A percentile compares a stretch with the other conserved stretches of the same genome.
These are phyloP conservation scores for Subacronicta megacephala DNA, from an alignment of 2,888 invertebrate genomes.

Conservation along the genomic window DNA sequence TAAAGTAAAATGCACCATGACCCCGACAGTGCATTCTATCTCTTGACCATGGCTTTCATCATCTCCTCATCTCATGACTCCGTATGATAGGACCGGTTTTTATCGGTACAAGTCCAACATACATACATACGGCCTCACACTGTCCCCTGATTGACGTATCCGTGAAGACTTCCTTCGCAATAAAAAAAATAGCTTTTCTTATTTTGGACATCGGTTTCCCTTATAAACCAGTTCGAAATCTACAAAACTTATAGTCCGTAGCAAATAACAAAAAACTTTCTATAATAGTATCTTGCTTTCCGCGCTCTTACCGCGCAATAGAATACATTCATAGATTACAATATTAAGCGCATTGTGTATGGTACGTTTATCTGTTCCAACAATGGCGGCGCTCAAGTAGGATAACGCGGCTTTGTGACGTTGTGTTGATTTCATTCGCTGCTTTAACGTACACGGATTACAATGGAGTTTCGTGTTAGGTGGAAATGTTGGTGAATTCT, in stretches of 20 bases:
- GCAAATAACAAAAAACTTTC: conserved; percentile 15
- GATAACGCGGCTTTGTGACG: conserved; percentile 79
- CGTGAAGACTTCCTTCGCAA: no score
- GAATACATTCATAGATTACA: conserved; percentile 55
- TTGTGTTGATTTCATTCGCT: conserved; percentile 53
- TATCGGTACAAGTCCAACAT: no score
- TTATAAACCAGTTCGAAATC: not conserved
- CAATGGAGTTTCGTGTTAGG: conserved; percentile 36
- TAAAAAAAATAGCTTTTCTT: no score
- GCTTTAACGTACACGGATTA: conserved; percentile 47
- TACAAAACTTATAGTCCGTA: not conserved
- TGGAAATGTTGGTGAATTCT: conserved; percentile 12
- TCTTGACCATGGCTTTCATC: no score
- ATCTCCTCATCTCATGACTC: no score
- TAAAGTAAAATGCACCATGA: no score
- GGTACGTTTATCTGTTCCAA: conserved; percentile 74
- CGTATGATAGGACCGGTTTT: no score
- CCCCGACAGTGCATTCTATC: no score
- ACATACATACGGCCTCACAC: no score
- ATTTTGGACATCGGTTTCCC: no score
- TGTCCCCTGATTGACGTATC: no score
- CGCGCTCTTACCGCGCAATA: conserved; percentile 37
- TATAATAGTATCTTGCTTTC: conserved; percentile 31
- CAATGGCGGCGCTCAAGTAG: conserved; percentile 78
- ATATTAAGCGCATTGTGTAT: conserved; percentile 57